These are phyloP conservation scores for Kryptopterus vitreolus DNA, from an alignment of 2,797 vertebrate species.

Conservation along the genomic window DNA sequence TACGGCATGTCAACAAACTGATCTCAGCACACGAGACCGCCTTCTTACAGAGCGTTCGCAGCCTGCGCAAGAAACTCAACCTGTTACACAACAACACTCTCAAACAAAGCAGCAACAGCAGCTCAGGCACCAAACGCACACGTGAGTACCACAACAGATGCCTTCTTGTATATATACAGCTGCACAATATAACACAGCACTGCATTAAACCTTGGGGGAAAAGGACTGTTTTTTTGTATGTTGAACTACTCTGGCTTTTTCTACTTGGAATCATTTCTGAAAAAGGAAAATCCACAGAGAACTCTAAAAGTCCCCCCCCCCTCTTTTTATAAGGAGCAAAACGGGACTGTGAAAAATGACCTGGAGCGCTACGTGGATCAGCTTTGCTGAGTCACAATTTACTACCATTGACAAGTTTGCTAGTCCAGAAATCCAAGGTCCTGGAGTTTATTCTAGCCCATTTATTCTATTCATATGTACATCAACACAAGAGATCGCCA, in stretches of 20 bases:
- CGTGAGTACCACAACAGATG: constrained; percentile 1
- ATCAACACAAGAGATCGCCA: background rate
- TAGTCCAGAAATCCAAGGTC: background rate
- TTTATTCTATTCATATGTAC: background rate
- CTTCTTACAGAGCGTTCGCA: constrained; percentile 67
- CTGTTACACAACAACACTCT: constrained; percentile 72
- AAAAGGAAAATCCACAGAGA: background rate
- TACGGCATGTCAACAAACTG: constrained; percentile 81
- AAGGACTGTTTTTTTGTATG: background rate
- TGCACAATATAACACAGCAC: constrained; percentile 2
- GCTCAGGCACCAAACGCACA: constrained; percentile 43
- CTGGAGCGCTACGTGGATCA: background rate
- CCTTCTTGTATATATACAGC: background rate
- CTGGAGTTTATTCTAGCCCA: background rate
- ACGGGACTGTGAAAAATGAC: background rate
- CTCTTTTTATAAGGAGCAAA: background rate
- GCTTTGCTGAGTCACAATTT: background rate
- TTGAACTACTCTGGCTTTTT: background rate
- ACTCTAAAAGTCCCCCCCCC: too few species aligned
- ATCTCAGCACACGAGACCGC: constrained; percentile 75
- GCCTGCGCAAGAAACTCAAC: constrained; percentile 76
- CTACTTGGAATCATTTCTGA: background rate
- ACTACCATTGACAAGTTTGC: background rate
- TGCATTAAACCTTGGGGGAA: background rate
- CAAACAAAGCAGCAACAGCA: constrained; percentile 51